Percentiles rank a stretch among this genome's conserved stretches.
These are phyloP conservation scores for Pemphredon lugubris DNA, from an alignment of 2,888 invertebrate species.

Conservation along the genomic window DNA sequence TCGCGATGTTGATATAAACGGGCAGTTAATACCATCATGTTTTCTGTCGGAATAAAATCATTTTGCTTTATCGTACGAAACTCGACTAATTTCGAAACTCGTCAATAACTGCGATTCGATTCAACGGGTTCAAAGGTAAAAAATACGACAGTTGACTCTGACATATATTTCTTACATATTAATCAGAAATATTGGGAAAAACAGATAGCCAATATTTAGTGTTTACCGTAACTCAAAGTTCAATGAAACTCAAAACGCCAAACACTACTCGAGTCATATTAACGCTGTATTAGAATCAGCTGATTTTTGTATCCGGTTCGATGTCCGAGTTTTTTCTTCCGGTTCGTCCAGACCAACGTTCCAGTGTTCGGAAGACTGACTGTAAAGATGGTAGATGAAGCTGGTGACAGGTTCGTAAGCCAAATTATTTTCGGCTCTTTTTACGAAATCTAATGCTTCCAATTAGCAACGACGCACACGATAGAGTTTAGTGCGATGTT, in stretches of 20 bases:
- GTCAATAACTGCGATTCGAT: too few species aligned
- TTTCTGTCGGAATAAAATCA: too few species aligned
- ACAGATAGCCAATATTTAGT: not conserved
- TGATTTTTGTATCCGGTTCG: slow-evolving; percentile 75
- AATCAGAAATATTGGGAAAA: not conserved
- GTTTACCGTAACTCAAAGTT: not conserved
- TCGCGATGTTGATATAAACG: too few species aligned
- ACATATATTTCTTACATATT: too few species aligned
- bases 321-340: slow-evolving; percentile 62
- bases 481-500: slow-evolving; percentile 6
- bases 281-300: slow-evolving; percentile 64
- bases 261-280: slow-evolving; percentile 48
- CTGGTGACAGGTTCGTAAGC: slow-evolving; percentile 79
- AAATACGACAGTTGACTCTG: too few species aligned
- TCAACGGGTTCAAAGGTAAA: too few species aligned
- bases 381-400: slow-evolving; percentile 79
- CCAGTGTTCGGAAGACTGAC: slow-evolving; percentile 61
- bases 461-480: slow-evolving; percentile 1
- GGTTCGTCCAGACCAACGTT: slow-evolving; percentile 62
- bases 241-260: slow-evolving; percentile 17
- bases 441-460: slow-evolving; percentile 11
- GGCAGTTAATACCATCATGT: too few species aligned
- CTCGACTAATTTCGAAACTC: too few species aligned
- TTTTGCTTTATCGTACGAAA: too few species aligned
- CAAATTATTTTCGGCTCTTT: slow-evolving; percentile 47